Evolutionary conservation across 2,888 invertebrate genomes (phyloP), one percentile per base, ranked within the genome.

Genomic region (Andrena dorsata): DNA sequence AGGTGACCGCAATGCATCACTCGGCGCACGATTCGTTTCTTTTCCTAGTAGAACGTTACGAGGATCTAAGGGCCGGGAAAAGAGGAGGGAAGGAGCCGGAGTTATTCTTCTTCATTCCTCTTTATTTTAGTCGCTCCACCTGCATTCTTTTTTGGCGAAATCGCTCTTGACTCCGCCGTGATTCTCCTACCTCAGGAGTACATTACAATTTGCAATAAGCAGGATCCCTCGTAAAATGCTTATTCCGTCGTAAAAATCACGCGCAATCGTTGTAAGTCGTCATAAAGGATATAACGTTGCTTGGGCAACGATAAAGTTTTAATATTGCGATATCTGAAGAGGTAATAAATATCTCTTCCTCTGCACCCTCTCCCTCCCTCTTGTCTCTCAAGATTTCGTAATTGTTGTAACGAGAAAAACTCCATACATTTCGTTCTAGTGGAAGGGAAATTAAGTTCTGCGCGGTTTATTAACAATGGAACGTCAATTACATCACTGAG

Each of bases 1-100:
- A 41, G 65, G 58, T 60, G 63, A 58, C 70, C 76, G 72, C 76
- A 51, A 72, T 77, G 60, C 65, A 77, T 77, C 65, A 72, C 65
- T 10, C 10, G 47, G 74, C 47, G 41, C 69, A 65, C 49, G 64
- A 51, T 72, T 72, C 53, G 58, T 76, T 72, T 76, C 60, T 65
- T 65, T 77, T 60, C 72, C 28, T 23, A 13, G 23, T 32, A 28
- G 2, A 16, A 20, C 60, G 35, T 56, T 73, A 65, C 35, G 28
- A 47, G 60, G 60, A 68, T 47, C 60, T 49, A 30, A 32, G 49
- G 20, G 28, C 20, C 35, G 26, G 10, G 51, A n/a, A 30, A 32
- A 20, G 53, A 32, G 20, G 20, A 65, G 76, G 23, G 53, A 66
- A 20, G 61, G 26, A n/a, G 51, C 41, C 41, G 10, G 16, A 49